Evolutionary conservation across 2,888 invertebrate genomes (phyloP).

Genomic region (Polylopha cassiicola): DNA sequence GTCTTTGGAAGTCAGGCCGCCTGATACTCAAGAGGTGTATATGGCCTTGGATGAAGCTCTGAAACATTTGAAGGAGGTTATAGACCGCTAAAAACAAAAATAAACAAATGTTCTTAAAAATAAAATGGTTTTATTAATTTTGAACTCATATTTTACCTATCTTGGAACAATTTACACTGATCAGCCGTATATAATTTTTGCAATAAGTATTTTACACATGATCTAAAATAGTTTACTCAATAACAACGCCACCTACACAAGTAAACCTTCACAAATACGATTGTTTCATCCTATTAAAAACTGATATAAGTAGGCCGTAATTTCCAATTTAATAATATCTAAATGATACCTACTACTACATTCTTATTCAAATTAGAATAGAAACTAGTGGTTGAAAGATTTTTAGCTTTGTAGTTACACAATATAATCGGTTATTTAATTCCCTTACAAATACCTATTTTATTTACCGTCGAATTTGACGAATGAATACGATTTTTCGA

Average conservation of each 20-base stretch:
- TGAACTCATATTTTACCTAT: no score
- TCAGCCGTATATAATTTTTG: no score
- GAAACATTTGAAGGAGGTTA: conserved; percentile 66
- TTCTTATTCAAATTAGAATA: no score
- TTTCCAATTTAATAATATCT: no score
- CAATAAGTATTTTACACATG: no score
- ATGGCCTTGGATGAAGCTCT: conserved; percentile 63
- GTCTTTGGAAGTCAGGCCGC: conserved; percentile 51
- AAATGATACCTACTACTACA: no score
- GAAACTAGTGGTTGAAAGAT: no score
- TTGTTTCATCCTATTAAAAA: not conserved
- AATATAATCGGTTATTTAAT: conserved; percentile 19
- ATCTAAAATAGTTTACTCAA: not conserved
- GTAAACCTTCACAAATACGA: no score
- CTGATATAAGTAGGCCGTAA: no score
- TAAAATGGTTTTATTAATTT: conserved; percentile 4
- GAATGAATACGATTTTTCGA: conserved; percentile 35
- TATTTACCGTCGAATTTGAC: conserved; percentile 26
- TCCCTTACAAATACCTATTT: conserved; percentile 24
- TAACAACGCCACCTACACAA: not conserved
- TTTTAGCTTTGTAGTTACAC: conserved; percentile 10
- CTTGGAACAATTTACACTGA: no score
- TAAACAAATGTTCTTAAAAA: no score
- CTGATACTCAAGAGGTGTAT: conserved; percentile 61
- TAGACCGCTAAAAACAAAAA: conserved; percentile 46